Evolutionary conservation across 1,140 invertebrate species (phyloP), one percentile per base, ranked within the genome.

Genomic region (Piezodorus guildinii): DNA sequence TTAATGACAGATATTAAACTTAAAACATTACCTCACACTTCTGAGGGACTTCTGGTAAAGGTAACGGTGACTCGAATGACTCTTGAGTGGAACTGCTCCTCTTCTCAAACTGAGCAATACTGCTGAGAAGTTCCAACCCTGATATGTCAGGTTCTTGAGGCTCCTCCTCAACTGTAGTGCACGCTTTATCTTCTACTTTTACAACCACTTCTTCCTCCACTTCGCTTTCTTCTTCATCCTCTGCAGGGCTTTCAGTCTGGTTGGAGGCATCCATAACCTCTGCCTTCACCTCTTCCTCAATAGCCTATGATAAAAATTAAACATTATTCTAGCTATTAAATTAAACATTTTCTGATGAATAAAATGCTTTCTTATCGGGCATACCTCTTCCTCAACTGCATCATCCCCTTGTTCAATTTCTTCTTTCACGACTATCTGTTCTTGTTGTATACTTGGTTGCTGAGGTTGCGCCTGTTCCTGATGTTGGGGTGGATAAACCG

Each of bases 241-340:
- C 66, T 17, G 16, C 43, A 23, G 80, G 79, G 1, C 80, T 78
- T 66, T 89, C 87, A 0, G 86, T 88, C 74, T 90, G 87, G 71
- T 89, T 89, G 17, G 85, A 87, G 0, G 87, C 87, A 69, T 90
- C 86, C 73, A 83, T 85, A 54, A 88, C 86, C 17, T 60, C 34
- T 10, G 16, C n/a, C 59, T 64, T 60, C 17, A 19, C 17, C 9
- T 49, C 46, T 25, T 63, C 51, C 5, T 39, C 25, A 58, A 39
- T 46, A 43, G 34, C 43, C 52, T 64, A 30, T n/a, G 5, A 49
- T n/a, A 49, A n/a, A 49, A 19, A 49, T 19, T 49, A 49, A 49
- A 19, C 5, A 46, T 46, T n/a, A 10, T 49, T 49, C 6, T 10
- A n/a, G n/a, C 30, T 4, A 43, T 2, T 39, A n/a, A 39, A 23